Evolutionary conservation across 2,113 vertebrate species (phyloP).

Genomic region (Podarcis cretensis): DNA sequence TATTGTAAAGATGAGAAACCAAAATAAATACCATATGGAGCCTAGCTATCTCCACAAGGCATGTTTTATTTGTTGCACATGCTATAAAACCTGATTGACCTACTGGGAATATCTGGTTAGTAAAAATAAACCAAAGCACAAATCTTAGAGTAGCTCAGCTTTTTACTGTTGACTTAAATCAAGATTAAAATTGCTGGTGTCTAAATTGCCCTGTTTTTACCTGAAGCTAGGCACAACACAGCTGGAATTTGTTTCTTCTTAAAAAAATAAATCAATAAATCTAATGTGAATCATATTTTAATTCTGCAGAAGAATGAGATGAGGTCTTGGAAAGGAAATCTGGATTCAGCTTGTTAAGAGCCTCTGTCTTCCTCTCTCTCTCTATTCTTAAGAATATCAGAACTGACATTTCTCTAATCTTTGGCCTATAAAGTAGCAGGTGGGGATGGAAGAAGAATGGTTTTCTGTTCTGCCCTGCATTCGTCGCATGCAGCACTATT

Average conservation of each 20-base stretch:
- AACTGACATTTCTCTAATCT: not conserved
- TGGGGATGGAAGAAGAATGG: too few species aligned
- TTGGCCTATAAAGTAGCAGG: not conserved
- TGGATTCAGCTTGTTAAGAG: not conserved
- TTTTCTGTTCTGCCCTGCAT: too few species aligned
- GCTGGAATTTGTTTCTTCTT: not conserved
- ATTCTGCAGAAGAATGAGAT: not conserved
- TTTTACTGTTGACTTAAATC: constrained; percentile 41
- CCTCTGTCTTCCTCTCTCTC: not conserved
- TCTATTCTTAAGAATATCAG: not conserved
- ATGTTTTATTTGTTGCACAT: constrained; percentile 15
- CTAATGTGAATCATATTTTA: constrained; percentile 6
- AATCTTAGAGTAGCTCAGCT: constrained; percentile 26
- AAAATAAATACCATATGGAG: constrained; percentile 11
- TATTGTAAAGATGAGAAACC: constrained; percentile 11
- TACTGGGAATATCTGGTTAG: constrained; percentile 23
- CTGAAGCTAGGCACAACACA: not conserved
- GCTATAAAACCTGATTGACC: constrained; percentile 1
- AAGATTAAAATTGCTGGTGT: constrained; percentile 32
- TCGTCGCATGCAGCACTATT: too few species aligned
- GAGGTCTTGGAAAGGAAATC: not conserved
- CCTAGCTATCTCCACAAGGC: not conserved
- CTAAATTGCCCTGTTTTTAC: constrained; percentile 23
- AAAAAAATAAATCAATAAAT: not conserved
- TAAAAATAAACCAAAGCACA: constrained; percentile 36